Percentiles rank a stretch among this genome's conserved stretches.
Conservation (phyloP, 2,797 vertebrate species). For the Rhinatrema bivittatum region DNA sequence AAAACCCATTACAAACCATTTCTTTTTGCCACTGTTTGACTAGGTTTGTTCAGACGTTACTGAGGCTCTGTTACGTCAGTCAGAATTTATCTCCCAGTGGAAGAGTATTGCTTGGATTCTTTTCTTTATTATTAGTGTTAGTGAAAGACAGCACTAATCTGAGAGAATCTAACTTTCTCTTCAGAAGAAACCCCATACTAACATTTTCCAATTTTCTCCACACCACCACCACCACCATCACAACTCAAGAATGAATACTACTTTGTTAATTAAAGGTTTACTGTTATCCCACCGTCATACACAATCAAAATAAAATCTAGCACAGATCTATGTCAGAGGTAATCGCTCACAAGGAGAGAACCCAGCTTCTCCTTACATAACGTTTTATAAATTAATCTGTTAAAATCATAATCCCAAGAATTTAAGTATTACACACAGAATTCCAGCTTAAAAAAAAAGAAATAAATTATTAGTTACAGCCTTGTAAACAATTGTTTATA, state of each 20-base stretch:
- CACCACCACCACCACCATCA: constrained; percentile 35
- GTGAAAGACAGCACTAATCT: constrained; percentile 23
- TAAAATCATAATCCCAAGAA: constrained; percentile 60
- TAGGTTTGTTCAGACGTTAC: constrained; percentile 18
- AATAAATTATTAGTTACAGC: constrained; percentile 85
- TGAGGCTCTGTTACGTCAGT: constrained; percentile 13
- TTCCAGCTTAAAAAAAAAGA: constrained; percentile 58
- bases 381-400: constrained; percentile 70
- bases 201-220: constrained; percentile 27
- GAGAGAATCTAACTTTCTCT: constrained; percentile 26
- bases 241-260: constrained; percentile 34
- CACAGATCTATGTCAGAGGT: constrained; percentile 30
- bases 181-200: constrained; percentile 24
- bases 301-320: constrained; percentile 27
- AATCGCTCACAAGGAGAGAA: constrained; percentile 55
- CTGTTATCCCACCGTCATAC: constrained; percentile 38
- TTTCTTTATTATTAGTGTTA: constrained; percentile 10
- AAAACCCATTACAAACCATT: constrained; percentile 20
- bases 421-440: constrained; percentile 54
- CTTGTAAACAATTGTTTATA: constrained; percentile 73
- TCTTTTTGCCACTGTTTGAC: constrained; percentile 10
- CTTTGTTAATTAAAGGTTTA: constrained; percentile 39
- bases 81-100: constrained; percentile 31
- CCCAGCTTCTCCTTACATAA: constrained; percentile 63
- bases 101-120: constrained; percentile 18